Base-by-base conservation (phyloP, 1,140 invertebrate genomes). In the Patella vulgata region DNA sequence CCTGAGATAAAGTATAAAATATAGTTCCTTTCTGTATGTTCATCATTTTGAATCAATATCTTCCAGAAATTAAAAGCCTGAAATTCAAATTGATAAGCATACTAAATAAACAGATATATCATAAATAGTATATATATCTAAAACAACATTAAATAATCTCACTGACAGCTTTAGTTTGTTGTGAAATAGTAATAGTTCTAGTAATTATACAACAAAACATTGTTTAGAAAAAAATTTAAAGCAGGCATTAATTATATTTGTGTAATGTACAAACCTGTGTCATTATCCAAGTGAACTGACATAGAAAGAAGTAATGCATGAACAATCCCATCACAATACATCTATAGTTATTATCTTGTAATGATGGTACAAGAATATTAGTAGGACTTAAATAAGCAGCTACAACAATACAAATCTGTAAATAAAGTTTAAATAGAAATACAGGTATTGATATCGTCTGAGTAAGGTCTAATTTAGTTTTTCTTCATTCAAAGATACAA, bases 251-350 rank as follows among this genome's bases (percentile, higher is more conserved):
- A n/a, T n/a, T n/a, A n/a, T n/a, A n/a, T n/a, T n/a, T n/a, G n/a
- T n/a, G 2, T 9, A 53, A 53, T 53, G 5, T 31, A 33, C 52
- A 50, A 43, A 80, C 80, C 74, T 81, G 79, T 36, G 72, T 70
- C 58, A 80, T 94, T 59, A 97, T 91, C 96, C 96, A 98, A 82
- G 95, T 95, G 87, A 97, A 97, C 61, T 95, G 93, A 28, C 93
- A 89, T 75, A 97, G 86, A 84, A 95, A 96, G 84, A 94, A 92
- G 87, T 96, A 97, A 81, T 97, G 95, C 86, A 94, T 92, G 70
- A 89, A 86, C 46, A 93, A 88, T 52, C 92, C 93, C 88, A 91
- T 79, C 0, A 80, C 70, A 42, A 84, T 80, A 69, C 87, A 88
- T 23, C 74, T 60, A 51, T 77, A 78, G 58, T 83, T 82, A 54